Conservation (phyloP, 2,113 vertebrate genomes). For the Chloropsis hardwickii region DNA sequence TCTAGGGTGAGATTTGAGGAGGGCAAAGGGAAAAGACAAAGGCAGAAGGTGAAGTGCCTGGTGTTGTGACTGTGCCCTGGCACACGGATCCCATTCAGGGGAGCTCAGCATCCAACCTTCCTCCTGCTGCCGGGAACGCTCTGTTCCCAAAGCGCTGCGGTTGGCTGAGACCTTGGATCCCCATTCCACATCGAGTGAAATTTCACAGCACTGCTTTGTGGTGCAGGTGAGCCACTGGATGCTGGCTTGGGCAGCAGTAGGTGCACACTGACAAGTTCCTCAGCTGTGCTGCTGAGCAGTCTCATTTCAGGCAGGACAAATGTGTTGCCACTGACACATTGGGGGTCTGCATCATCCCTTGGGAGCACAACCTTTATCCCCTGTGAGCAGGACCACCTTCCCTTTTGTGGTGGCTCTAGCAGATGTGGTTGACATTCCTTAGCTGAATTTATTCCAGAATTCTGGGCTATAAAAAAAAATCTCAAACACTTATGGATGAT, state of each 20-base stretch:
- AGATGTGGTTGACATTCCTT: background rate
- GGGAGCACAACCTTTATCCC: background rate
- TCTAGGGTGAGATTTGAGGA: background rate
- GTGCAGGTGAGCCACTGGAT: background rate
- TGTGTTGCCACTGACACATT: accelerated
- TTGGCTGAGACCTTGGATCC: background rate
- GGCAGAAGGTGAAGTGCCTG: background rate
- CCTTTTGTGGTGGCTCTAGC: background rate
- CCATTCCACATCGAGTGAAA: background rate
- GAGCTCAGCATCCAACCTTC: accelerated
- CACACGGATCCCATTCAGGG: background rate
- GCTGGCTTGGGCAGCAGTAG: background rate
- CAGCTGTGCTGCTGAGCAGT: background rate
- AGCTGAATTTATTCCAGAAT: background rate
- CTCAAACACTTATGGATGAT: background rate
- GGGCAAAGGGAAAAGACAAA: background rate
- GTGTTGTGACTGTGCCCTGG: background rate
- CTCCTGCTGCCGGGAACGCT: accelerated
- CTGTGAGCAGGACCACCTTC: background rate
- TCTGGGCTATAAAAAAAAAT: background rate
- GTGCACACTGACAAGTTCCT: background rate
- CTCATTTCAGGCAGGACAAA: accelerated
- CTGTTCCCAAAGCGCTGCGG: accelerated
- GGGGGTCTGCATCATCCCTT: background rate
- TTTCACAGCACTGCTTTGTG: background rate